Base-by-base conservation (phyloP, 2,888 invertebrate genomes). In the Eupeodes latifasciatus region DNA sequence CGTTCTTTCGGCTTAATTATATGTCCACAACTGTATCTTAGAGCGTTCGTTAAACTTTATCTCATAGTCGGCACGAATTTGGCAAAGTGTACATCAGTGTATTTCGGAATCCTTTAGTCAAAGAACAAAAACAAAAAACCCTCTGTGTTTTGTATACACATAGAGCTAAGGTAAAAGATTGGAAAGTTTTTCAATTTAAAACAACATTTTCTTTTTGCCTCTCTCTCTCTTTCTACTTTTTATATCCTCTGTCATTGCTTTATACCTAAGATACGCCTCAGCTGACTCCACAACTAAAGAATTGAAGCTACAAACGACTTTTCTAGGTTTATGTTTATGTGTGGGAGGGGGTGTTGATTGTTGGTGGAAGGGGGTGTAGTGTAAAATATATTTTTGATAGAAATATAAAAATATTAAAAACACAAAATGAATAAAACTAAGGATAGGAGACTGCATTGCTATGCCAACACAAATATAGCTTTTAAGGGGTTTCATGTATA, bases 111-210 rank as follows among this genome's bases (percentile, higher is more conserved):
- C 55, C 55, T 49, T 55, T 47, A 55, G 34, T 34, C 59, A 12
- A 14, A 9, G 36, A 71, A 55, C 14, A 61, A 51, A 62, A 12
- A n/a, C 47, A 27, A 53, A 72, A 66, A 59, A 4, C 14, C 44
- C 59, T 34, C 7, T 51, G 6, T 14, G 5, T 9, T 40, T 0
- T 40, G 5, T 5, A n/a, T 19, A n/a, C 47, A 47, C 5, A 61
- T 71, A 53, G 44, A 74, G 59, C 72, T 77, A 49, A 57, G 53
- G 51, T 86, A 64, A 76, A 59, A 79, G 71, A 71, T 82, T 71
- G 80, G 53, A 85, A 85, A 85, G 76, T 85, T 85, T 82, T 82
- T 86, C 85, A 81, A 85, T 85, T 78, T 81, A 67, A 77, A 57
- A 77, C 72, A 62, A 61, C 59, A 75, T 77, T 72, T 72, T 78